A percentile compares a stretch with the other conserved stretches of the same genome.
Evolutionary conservation across 92 coral and sea anemone genomes (phyloP).

Genomic region (Zoanthus sociatus): DNA sequence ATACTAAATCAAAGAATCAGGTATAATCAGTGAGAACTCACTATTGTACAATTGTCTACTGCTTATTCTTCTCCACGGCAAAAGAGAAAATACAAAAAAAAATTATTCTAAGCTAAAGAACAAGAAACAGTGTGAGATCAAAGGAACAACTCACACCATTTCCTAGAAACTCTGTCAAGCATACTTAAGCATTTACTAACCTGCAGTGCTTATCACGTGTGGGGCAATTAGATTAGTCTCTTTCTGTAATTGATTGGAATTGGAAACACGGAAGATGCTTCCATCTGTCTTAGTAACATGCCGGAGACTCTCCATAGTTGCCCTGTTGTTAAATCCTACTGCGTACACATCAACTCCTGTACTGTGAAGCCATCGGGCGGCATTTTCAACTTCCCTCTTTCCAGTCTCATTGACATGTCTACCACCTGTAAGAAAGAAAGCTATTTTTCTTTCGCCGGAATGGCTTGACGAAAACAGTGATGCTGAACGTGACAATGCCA

Average conservation of each 20-base stretch:
- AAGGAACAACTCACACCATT: not conserved
- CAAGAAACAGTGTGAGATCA: not conserved
- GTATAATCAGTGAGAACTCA: too few relatives aligned
- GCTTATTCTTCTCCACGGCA: not conserved
- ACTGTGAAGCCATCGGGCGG: slow-evolving; percentile 49
- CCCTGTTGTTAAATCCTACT: slow-evolving; percentile 48
- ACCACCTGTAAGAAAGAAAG: slow-evolving; percentile 58
- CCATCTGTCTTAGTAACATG: slow-evolving; percentile 44
- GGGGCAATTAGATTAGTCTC: slow-evolving; percentile 37
- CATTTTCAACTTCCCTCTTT: slow-evolving; percentile 29
- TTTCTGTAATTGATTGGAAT: not conserved
- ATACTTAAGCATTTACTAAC: not conserved
- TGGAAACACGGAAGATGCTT: slow-evolving; percentile 30
- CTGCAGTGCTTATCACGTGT: slow-evolving; percentile 39
- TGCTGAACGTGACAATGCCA: slow-evolving; percentile 60
- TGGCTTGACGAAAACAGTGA: slow-evolving; percentile 27
- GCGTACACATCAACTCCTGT: slow-evolving; percentile 61
- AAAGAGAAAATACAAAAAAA: not conserved
- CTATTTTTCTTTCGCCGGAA: slow-evolving; percentile 57
- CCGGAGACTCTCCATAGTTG: slow-evolving; percentile 48
- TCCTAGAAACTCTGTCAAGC: not conserved
- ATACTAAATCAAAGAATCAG: too few relatives aligned
- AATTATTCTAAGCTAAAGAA: too few relatives aligned
- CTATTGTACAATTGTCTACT: too few relatives aligned
- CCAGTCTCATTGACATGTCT: slow-evolving; percentile 42